A percentile compares a stretch with the other conserved stretches of the same genome.
These are phyloP conservation scores for Drosophila kanapiae DNA, from an alignment of 1,140 invertebrate species.

Conservation along the genomic window DNA sequence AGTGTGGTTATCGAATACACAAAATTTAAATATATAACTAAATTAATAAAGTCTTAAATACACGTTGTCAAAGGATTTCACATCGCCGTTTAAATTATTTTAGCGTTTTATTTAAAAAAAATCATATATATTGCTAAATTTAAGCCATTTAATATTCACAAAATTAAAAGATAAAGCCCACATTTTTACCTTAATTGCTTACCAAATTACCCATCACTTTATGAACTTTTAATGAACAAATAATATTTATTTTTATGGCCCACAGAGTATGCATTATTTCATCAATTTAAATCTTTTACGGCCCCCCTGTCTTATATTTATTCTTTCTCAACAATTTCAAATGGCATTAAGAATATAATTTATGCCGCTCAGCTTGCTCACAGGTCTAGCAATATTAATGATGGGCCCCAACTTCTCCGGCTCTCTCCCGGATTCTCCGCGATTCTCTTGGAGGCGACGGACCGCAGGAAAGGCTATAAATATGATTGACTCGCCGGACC, in stretches of 20 bases:
- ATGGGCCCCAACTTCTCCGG: conserved; percentile 27
- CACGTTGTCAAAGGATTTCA: neutral
- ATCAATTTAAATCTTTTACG: conserved; percentile 20
- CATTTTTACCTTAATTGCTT: neutral
- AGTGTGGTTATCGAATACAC: neutral
- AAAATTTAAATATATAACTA: no score
- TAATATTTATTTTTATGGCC: conserved; percentile 19
- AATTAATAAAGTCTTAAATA: neutral
- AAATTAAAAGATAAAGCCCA: neutral
- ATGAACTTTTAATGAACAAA: conserved; percentile 18
- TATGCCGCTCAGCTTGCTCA: conserved; percentile 66
- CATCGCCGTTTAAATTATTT: neutral
- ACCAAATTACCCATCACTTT: neutral
- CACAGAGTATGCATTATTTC: conserved; percentile 46
- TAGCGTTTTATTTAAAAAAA: neutral
- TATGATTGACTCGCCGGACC: conserved; percentile 68
- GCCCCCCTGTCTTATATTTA: conserved; percentile 27
- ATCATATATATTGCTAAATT: no score
- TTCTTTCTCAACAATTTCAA: conserved; percentile 64
- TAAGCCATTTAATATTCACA: neutral
- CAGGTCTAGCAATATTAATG: conserved; percentile 70
- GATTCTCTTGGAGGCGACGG: conserved; percentile 24
- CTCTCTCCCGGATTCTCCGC: conserved; percentile 48
- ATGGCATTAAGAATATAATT: conserved; percentile 79
- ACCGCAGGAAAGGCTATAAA: conserved; percentile 68